These are phyloP conservation scores for Apeira syringaria DNA, from an alignment of 2,888 invertebrate species.

Conservation along the genomic window DNA sequence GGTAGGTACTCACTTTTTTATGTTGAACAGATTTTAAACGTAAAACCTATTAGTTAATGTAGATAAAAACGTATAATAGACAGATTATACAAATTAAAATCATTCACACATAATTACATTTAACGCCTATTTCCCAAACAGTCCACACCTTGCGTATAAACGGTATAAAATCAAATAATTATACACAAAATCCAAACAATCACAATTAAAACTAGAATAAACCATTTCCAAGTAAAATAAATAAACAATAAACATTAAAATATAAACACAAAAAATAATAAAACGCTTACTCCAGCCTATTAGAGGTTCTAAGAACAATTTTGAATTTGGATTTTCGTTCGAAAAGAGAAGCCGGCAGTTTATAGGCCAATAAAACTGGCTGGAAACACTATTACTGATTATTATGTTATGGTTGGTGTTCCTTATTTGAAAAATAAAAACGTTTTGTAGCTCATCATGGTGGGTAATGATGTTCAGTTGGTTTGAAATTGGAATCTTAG, in stretches of 20 bases:
- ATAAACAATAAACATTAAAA: slow-evolving; percentile 44
- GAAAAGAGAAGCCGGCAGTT: slow-evolving; percentile 43
- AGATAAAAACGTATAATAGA: too few relatives aligned
- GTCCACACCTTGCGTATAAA: slow-evolving; percentile 20
- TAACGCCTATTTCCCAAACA: slow-evolving; percentile 5
- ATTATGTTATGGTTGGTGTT: slow-evolving; percentile 46
- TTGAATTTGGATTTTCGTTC: slow-evolving; percentile 46
- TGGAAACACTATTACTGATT: slow-evolving; percentile 50
- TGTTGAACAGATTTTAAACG: too few relatives aligned
- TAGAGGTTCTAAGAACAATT: slow-evolving; percentile 51
- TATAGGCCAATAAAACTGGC: slow-evolving; percentile 49
- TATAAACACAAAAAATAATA: slow-evolving; percentile 27
- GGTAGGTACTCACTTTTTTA: too few relatives aligned
- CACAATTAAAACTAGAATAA: slow-evolving; percentile 24
- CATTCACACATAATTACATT: too few relatives aligned
- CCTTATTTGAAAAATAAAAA: slow-evolving; percentile 37
- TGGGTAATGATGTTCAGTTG: slow-evolving; percentile 21
- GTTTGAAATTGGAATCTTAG: slow-evolving; percentile 22
- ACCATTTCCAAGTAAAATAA: slow-evolving; percentile 46
- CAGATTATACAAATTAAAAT: too few relatives aligned
- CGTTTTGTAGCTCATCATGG: slow-evolving; percentile 39
- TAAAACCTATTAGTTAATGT: too few relatives aligned
- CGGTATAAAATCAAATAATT: slow-evolving; percentile 23
- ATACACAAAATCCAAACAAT: slow-evolving; percentile 27
- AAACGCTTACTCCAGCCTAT: slow-evolving; percentile 46